Base-by-base conservation (phyloP, 1,140 invertebrate genomes). In the Plutomurus gul region DNA sequence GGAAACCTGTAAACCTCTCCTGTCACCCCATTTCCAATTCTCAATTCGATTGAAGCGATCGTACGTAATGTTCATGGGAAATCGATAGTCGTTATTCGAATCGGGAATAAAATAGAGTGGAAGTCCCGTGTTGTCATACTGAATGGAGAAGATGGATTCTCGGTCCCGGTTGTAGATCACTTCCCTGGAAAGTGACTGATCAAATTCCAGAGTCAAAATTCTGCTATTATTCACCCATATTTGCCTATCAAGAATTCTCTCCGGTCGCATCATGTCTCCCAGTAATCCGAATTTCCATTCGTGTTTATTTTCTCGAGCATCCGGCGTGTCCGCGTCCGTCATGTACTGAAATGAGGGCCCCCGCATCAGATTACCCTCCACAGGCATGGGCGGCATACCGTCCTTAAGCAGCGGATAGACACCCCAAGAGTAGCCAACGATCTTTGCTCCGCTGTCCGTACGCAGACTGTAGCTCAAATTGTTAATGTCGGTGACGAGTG, bases 21-120 rank as follows among this genome's bases (percentile, higher is more conserved):
- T 91, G 0, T 90, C 89, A 1, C 96, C 96, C 93, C 96, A 96
- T 84, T 92, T 92, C 95, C 96, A 97, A 20, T 91, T 91, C 80
- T 94, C 92, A n/a, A 98, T 91, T 73, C 95, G 90, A 82, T 96
- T 96, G 87, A 96, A 96, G 76, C 88, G 90, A 84, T 98, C 95
- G 85, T 97, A 98, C 1, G 93, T 93, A 70, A 98, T 92, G 84
- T 95, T 97, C 1, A 98, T 88, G 7, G 87, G 84, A 10, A 87
- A 84, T 77, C 88, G 85, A 56, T 86, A 86, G 18, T 86, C 85
- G 16, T 88, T 87, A 56, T 20, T 73, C 47, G 91, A 91, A 20
- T 91, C 89, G 0, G 94, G 93, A 18, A 91, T 90, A 87, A 94
- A 95, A 3, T 91, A 90, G 40, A 93, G 87, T 5, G 96, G 96